Evolutionary conservation across 2,797 vertebrate species (phyloP), one percentile per base, ranked within the genome.

Genomic region (Anguilla obscura): DNA sequence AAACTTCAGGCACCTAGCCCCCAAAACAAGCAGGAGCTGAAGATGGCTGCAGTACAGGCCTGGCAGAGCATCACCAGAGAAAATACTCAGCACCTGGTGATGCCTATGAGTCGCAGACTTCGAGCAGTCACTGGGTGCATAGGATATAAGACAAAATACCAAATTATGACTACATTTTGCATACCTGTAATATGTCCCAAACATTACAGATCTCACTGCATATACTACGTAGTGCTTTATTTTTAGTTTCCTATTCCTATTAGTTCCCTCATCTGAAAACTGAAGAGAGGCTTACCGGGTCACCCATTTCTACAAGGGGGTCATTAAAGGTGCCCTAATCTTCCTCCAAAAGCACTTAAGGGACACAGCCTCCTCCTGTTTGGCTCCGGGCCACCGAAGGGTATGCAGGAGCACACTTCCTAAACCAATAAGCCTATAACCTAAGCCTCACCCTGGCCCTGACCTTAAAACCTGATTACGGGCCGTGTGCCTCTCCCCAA

Each of bases 271-370:
- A 5, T 79, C 36, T 79, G 74, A 79, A 36, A 14, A 16, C 74
- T 79, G 74, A 79, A 36, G 33, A 36, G 33, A 79, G 74, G 5
- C 74, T 79, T 79, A 40, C 74, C 74, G 40, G 74, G 74, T 79
- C 33, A 79, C 16, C 33, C 36, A 40, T 18, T 36, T 16, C 33
- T 18, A 21, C 1, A 40, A 40, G 36, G 33, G 27, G 66, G 36
- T 16, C 74, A 79, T 79, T 79, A 79, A 45, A 36, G 14, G 36
- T 14, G 36, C 74, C 16, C 40, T 79, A 40, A 79, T 33, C 14
- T 40, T 18, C 74, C 71, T 74, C 71, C 27, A 74, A 74, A 36
- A 33, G n/a, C 71, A 27, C 27, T 74, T 74, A 74, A 74, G 10
- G 3, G 14, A 79, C 27, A 74, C 69, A 33, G 27, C 69, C 27